Conservation (phyloP, 2,888 invertebrate species). For the Drosophila quinaria region DNA sequence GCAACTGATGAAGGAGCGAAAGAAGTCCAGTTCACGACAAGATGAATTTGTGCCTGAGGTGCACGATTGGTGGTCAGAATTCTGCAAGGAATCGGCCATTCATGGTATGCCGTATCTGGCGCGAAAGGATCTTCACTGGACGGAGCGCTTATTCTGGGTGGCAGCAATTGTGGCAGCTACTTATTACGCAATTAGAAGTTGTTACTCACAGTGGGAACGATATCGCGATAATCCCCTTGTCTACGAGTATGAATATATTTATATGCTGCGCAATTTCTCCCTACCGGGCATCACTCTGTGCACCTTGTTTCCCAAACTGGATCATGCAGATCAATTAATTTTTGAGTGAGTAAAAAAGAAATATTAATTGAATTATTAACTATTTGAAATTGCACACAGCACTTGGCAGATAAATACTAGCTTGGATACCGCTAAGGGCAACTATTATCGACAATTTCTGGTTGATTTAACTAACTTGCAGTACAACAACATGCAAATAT, state of each 20-base stretch:
- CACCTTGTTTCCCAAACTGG: constrained; percentile 83
- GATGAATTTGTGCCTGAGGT: constrained; percentile 1
- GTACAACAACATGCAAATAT: constrained; percentile 63
- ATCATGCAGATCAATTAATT: constrained; percentile 77
- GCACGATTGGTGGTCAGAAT: constrained; percentile 51
- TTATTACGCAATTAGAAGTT: constrained; percentile 73
- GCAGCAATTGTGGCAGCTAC: constrained; percentile 65
- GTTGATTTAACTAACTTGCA: constrained; percentile 59
- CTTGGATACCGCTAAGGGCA: constrained; percentile 44
- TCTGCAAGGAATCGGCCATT: constrained; percentile 76
- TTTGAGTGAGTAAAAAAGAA: constrained; percentile 61
- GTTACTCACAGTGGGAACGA: constrained; percentile 84
- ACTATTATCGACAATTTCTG: constrained; percentile 78
- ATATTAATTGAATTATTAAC: background rate
- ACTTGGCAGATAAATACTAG: constrained; percentile 57
- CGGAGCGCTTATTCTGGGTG: constrained; percentile 81
- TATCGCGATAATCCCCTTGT: constrained; percentile 87
- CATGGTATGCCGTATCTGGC: constrained; percentile 83
- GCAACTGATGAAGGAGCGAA: constrained; percentile 7
- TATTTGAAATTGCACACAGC: constrained; percentile 25
- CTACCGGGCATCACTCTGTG: constrained; percentile 87
- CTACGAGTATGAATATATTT: constrained; percentile 86
- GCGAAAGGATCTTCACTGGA: constrained; percentile 75
- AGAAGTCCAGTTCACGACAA: background rate
- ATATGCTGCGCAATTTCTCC: constrained; percentile 86